These are phyloP conservation scores for Lepidonotus clava DNA, from an alignment of 2,888 invertebrate genomes.

Conservation along the genomic window DNA sequence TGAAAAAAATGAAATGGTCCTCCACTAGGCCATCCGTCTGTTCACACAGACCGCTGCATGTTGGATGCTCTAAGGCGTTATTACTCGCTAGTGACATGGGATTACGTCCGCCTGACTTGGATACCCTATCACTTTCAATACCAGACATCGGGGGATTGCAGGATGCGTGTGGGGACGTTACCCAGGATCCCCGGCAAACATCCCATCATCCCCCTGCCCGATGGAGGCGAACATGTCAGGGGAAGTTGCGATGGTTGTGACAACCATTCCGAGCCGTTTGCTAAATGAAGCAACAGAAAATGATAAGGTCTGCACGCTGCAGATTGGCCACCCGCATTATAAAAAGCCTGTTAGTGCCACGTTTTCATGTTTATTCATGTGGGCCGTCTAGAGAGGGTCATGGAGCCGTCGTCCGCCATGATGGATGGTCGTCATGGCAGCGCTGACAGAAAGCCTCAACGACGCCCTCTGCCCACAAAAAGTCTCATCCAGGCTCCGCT, in stretches of 20 bases:
- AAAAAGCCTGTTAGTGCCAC: neutral
- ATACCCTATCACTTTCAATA: too few species aligned
- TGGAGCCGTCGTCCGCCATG: neutral
- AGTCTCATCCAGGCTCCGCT: neutral
- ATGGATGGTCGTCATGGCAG: neutral
- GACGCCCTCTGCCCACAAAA: neutral
- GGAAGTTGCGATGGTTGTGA: neutral
- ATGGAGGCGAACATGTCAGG: neutral
- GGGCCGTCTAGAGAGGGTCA: neutral
- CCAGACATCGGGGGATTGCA: too few species aligned
- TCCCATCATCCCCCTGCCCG: neutral
- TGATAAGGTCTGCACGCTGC: neutral
- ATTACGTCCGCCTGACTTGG: too few species aligned
- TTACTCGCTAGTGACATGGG: too few species aligned
- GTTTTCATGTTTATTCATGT: slow-evolving; percentile 25
- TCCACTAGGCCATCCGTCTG: too few species aligned
- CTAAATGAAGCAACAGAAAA: slow-evolving; percentile 3
- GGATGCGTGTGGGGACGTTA: too few species aligned
- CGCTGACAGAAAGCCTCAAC: neutral
- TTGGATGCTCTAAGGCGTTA: too few species aligned
- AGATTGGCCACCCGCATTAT: neutral
- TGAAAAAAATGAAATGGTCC: too few species aligned
- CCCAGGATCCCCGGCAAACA: neutral
- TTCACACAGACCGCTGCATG: too few species aligned
- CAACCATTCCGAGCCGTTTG: neutral